phyloP scores from a whole-genome alignment of 2,113 vertebrate genomes.

The Puffinus mauretanicus region DNA sequence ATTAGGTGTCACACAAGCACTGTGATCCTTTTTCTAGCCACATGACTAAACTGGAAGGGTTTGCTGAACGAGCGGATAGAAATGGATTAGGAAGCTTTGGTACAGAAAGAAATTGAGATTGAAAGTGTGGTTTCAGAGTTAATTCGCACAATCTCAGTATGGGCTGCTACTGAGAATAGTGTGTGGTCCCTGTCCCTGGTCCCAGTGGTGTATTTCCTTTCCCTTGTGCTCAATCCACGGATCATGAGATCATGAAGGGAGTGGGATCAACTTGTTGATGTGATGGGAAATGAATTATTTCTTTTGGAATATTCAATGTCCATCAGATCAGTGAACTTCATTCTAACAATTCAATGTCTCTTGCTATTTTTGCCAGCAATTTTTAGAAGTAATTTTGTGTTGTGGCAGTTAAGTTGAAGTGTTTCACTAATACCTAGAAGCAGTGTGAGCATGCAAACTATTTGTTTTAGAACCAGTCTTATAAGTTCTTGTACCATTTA shows the following conservation, averaged over 20 bases:
- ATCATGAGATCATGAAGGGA: neutral
- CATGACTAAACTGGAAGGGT: neutral
- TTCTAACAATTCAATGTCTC: neutral
- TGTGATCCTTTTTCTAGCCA: neutral
- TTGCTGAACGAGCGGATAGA: rapidly evolving
- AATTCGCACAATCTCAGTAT: too few relatives aligned
- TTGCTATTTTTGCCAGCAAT: neutral
- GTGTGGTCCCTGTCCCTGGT: neutral
- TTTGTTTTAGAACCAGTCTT: neutral
- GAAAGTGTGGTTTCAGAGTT: neutral
- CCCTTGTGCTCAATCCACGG: neutral
- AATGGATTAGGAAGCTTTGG: neutral
- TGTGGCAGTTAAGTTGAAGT: neutral
- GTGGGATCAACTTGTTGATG: rapidly evolving
- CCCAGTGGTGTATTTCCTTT: neutral
- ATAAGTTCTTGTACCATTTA: neutral
- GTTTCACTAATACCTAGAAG: neutral
- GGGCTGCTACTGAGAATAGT: neutral
- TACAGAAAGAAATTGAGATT: neutral
- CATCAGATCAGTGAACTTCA: neutral
- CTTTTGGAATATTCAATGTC: neutral
- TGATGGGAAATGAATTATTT: neutral
- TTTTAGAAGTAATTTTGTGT: neutral
- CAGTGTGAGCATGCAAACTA: neutral
- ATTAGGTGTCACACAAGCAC: neutral